Evolutionary conservation across 35 echinoderm and acorn worm species (phyloP).

Genomic region (Ophiothrix spiculata): DNA sequence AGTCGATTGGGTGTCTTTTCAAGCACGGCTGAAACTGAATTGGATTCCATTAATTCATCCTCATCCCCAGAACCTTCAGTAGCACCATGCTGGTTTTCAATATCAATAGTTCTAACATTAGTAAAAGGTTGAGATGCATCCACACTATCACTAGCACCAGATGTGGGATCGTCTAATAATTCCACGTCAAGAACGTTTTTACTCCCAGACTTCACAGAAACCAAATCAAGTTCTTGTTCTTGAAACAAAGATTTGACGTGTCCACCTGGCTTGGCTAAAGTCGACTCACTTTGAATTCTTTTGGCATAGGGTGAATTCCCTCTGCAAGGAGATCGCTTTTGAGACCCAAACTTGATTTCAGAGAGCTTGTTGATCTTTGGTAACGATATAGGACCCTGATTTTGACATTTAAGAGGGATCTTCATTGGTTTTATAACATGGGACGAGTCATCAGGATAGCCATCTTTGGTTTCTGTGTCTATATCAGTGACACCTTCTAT

Average conservation of each 20-base stretch:
- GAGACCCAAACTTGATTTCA: background rate
- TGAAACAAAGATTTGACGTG: background rate
- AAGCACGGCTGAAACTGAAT: background rate
- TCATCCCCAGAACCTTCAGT: too few species aligned
- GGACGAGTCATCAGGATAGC: background rate
- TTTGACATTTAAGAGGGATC: background rate
- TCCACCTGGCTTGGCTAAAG: background rate
- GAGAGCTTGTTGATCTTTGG: background rate
- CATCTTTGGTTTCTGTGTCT: background rate
- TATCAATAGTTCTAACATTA: background rate
- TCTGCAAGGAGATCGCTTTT: slow-evolving; percentile 45
- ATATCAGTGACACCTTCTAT: background rate
- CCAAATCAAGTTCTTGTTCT: too few species aligned
- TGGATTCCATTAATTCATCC: background rate
- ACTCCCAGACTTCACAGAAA: too few species aligned
- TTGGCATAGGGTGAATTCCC: slow-evolving; percentile 56
- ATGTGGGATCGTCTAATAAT: too few species aligned
- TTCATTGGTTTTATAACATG: slow-evolving; percentile 21
- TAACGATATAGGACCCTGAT: background rate
- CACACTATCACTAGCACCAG: too few species aligned
- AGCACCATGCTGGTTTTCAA: background rate
- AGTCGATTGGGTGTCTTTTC: background rate
- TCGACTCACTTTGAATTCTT: background rate
- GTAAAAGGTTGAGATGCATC: background rate
- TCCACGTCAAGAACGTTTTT: too few species aligned